These are phyloP conservation scores for Callospermophilus lateralis DNA, from an alignment of 2,113 vertebrate genomes.

Conservation along the genomic window DNA sequence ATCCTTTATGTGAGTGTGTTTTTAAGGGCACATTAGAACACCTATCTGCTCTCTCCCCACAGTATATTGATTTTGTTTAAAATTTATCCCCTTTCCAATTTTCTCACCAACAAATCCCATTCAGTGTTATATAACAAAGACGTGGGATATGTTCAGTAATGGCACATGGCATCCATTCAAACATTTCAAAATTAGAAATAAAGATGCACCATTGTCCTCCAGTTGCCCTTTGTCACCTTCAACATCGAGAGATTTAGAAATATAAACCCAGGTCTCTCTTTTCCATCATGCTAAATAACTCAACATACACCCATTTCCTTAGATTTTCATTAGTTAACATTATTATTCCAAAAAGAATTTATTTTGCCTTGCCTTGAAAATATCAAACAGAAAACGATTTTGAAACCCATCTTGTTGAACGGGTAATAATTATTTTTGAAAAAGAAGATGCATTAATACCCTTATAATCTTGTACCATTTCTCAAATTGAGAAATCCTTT, in stretches of 20 bases:
- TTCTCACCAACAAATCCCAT: not conserved
- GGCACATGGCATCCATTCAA: not conserved
- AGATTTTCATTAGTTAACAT: not conserved
- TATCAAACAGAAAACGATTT: not conserved
- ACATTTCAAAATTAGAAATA: not conserved
- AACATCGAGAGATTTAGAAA: not conserved
- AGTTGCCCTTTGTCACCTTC: fast-evolving
- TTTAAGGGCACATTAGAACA: not conserved
- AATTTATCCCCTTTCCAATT: not conserved
- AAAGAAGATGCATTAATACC: not conserved
- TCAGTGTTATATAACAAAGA: not conserved
- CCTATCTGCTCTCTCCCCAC: not conserved
- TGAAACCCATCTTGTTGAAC: not conserved
- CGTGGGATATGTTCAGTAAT: not conserved
- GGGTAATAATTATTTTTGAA: not conserved
- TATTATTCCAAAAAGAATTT: not conserved
- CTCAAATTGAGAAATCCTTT: not conserved
- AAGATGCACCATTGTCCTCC: not conserved
- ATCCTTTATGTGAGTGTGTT: not conserved
- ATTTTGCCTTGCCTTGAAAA: conserved; percentile 6
- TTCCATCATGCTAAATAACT: not conserved
- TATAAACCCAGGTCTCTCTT: not conserved
- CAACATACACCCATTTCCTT: not conserved
- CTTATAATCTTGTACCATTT: not conserved
- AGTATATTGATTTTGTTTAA: not conserved